Percentiles rank a stretch among this genome's conserved stretches.
Conservation (phyloP, 2,888 invertebrate genomes). For the Ectemnius continuus region DNA sequence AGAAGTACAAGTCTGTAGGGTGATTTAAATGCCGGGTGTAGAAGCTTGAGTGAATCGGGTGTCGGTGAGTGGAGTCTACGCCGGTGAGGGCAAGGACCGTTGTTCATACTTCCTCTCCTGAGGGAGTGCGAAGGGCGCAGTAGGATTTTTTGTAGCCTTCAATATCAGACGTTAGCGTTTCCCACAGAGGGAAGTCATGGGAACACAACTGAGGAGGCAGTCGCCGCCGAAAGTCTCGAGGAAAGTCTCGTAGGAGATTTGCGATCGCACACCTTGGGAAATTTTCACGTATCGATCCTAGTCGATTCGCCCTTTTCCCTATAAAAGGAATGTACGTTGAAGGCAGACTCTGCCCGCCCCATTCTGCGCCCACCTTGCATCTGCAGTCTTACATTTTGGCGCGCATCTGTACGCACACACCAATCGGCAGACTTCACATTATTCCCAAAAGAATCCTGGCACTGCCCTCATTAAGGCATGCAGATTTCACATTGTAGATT, state of each 20-base stretch:
- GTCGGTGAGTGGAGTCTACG: slow-evolving; percentile 51
- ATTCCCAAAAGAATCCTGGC: not conserved
- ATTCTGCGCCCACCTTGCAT: slow-evolving; percentile 10
- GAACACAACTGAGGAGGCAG: slow-evolving; percentile 47
- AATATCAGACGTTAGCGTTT: slow-evolving; percentile 76
- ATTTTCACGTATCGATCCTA: slow-evolving; percentile 32
- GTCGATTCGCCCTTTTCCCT: slow-evolving; percentile 11
- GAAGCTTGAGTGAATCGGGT: not conserved
- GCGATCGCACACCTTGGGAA: slow-evolving; percentile 58
- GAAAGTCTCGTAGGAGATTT: slow-evolving; percentile 66
- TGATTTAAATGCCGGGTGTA: slow-evolving; percentile 4
- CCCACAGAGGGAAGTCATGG: slow-evolving; percentile 75
- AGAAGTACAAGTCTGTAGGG: not conserved
- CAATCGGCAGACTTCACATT: not conserved
- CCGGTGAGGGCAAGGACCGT: slow-evolving; percentile 73
- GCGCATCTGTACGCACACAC: not conserved
- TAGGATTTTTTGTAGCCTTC: slow-evolving; percentile 70
- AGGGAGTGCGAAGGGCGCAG: slow-evolving; percentile 62
- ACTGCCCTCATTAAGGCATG: not conserved
- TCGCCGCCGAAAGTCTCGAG: slow-evolving; percentile 49
- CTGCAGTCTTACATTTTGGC: not conserved
- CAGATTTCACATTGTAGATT: not conserved
- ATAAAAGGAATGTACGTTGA: slow-evolving; percentile 42
- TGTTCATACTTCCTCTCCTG: slow-evolving; percentile 70
- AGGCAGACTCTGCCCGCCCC: slow-evolving; percentile 17